phyloP scores from a whole-genome alignment of 2,888 invertebrate species.

The Stictocephala bisonia region DNA sequence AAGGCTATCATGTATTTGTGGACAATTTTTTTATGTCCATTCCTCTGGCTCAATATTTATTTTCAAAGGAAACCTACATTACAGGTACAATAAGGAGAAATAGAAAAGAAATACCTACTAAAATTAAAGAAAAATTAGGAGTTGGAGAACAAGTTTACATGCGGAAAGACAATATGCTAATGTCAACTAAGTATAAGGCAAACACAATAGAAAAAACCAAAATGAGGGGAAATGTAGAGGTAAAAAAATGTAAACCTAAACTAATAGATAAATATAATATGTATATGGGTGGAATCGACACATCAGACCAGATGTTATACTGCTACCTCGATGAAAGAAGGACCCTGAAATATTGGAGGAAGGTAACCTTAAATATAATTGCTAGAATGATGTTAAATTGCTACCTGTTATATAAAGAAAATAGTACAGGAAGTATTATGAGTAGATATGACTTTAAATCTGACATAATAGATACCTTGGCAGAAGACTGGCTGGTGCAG shows the following conservation, averaged over 20 bases:
- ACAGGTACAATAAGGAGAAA: constrained; percentile 26
- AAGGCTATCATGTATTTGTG: constrained; percentile 15
- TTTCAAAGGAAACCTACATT: constrained; percentile 1
- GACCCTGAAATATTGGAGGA: constrained; percentile 34
- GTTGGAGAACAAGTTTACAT: constrained; percentile 18
- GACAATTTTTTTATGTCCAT: constrained; percentile 34
- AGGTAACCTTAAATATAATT: constrained; percentile 24
- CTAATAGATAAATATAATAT: constrained; percentile 20
- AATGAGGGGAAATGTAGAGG: constrained; percentile 2
- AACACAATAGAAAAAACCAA: not conserved
- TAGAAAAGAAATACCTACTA: constrained; percentile 22
- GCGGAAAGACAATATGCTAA: not conserved
- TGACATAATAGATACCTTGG: constrained; percentile 7
- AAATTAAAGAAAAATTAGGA: constrained; percentile 9
- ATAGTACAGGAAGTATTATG: not conserved
- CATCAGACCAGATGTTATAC: constrained; percentile 33
- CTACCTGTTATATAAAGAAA: constrained; percentile 32
- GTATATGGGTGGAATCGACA: constrained; percentile 41
- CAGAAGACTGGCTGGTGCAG: constrained; percentile 7
- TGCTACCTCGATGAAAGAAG: constrained; percentile 26
- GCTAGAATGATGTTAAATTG: constrained; percentile 23
- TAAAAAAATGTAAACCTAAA: constrained; percentile 8
- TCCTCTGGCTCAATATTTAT: constrained; percentile 5
- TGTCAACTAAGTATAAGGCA: constrained; percentile 13
- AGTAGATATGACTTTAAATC: not conserved